Evolutionary conservation across 2,113 vertebrate genomes (phyloP), one percentile per base, ranked within the genome.

Genomic region (Cololabis saira): DNA sequence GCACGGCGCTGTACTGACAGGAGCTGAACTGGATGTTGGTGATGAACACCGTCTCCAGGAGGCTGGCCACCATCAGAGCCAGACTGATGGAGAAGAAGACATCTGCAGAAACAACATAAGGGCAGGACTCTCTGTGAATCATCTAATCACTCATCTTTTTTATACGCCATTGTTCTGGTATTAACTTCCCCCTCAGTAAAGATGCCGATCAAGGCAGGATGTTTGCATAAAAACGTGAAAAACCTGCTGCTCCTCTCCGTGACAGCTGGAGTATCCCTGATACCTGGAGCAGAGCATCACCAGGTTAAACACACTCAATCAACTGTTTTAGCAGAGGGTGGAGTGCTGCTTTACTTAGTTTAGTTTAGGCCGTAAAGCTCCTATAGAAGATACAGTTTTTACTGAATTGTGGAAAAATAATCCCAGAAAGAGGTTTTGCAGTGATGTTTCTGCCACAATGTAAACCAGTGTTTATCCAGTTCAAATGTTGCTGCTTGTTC

Each of bases 21-120:
- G 89, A 81, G 73, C 87, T 89, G 51, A 79, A 64, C 61, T 93
- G 90, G 42, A 94, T 77, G 42, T 92, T 89, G 30, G 90, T 93
- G 82, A 94, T 91, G 55, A 93, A 80, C 37, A 93, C 80, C 0
- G 93, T 94, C 74, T 94, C 92, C 65, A 93, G 71, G 40, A 94
- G 89, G 69, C 93, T 93, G 76, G 86, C 47, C 37, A 93, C 90
- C 91, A 94, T 93, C 52, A 94, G 82, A 14, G 90, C 91, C 62
- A 95, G 78, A 49, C 87, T 92, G 68, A 71, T n/a, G 11, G 62
- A 71, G 60, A 82, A 84, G 58, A 81, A 83, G 59, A 81, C 78
- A 65, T 63, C 84, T 85, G 69, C 15, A 37, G 50, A 67, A 61
- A 22, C 12, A 61, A 30, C 17, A 66, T n/a, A 13, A 12, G 42